Base-by-base conservation (phyloP, 2,888 invertebrate genomes). In the Pycnomerus fuliginosus region DNA sequence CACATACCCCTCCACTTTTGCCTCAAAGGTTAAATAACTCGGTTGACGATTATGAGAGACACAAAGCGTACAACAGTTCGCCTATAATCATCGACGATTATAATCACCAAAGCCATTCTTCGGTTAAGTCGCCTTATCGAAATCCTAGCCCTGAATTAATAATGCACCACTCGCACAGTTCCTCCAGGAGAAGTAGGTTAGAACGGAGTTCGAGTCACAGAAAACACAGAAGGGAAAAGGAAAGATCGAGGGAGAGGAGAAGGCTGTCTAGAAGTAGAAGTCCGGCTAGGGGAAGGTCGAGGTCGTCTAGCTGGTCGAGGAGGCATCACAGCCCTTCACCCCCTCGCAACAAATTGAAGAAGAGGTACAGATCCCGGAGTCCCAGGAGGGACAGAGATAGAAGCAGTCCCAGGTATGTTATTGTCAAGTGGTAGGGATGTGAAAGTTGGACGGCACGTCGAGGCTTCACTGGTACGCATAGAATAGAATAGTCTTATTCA, bases 1-100 rank as follows among this genome's bases (percentile, higher is more conserved):
- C 87, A 0, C 86, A 86, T 67, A 86, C 87, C 2, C 86, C 87
- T 0, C 74, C 79, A 5, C 24, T 43, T 14, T 16, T 31, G 2
- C 30, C 38, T 5, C 7, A 7, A 11, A 20, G 36, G 5, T 2
- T 35, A 2, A 44, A 44, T 10, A 25, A 25, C 27, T 39, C 39
- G 30, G 16, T 36, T 42, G 36, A 48, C 49, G 13, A 55, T 46
- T 44, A 52, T 34, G 55, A 58, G 52, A 45, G 61, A 50, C 47
- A 52, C 35, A 60, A 48, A 46, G 52, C 54, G 36, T 60, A 53
- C 41, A 49, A 31, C 27, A 48, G 52, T 28, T 64, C 65, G 2
- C 65, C 66, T 1, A 62, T 64, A 17, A 42, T 65, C 25, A 57
- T 67, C 15, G 66, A 65, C 22, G 64, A 63, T 34, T 55, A 50